Evolutionary conservation across 2,797 vertebrate genomes (phyloP), one percentile per base, ranked within the genome.

Genomic region (Enteromius anoplus): DNA sequence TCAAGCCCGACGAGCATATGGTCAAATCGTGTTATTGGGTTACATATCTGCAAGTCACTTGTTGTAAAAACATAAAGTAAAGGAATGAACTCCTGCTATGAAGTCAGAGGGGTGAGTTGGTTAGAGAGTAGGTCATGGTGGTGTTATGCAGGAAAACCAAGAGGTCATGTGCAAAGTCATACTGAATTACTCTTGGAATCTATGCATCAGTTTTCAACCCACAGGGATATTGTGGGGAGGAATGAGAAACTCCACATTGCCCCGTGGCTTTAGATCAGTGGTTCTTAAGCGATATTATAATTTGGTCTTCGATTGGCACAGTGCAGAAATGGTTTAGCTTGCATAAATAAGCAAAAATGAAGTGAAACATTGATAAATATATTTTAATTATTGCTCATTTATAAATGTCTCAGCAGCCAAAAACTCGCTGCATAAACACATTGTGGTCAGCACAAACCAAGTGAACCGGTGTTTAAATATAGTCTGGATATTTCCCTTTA

Each of bases 31-130:
- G 64, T 32, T 77, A 83, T 69, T 69, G 64, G 69, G 65, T 83
- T 69, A 68, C 49, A 69, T 60, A 21, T 83, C 51, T 45, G 64
- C 26, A 55, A 60, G 81, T 77, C 51, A 60, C 64, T 83, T 76
- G 64, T 83, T 83, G 73, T 32, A 66, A 77, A 83, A 76, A 60
- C 34, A 23, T 29, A 14, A 75, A 49, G 77, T 32, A 66, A 73
- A 79, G 32, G 47, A 45, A 34, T 42, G 17, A 80, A 53, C 69
- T 80, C 76, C 62, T 73, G 45, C 45, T 75, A 14, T 65, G 69
- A 84, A 62, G 58, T 73, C 76, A 66, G 45, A 72, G 21, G 45
- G 55, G 45, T 66, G 23, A 42, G 77, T 11, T 65, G 47, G 58
- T 55, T 55, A n/a, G 55, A 34, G 11, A 37, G 0, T 65, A 75